A percentile compares a stretch with the other conserved stretches of the same genome.
Evolutionary conservation across 2,888 invertebrate genomes (phyloP).

Genomic region (Drosophila gaucha): DNA sequence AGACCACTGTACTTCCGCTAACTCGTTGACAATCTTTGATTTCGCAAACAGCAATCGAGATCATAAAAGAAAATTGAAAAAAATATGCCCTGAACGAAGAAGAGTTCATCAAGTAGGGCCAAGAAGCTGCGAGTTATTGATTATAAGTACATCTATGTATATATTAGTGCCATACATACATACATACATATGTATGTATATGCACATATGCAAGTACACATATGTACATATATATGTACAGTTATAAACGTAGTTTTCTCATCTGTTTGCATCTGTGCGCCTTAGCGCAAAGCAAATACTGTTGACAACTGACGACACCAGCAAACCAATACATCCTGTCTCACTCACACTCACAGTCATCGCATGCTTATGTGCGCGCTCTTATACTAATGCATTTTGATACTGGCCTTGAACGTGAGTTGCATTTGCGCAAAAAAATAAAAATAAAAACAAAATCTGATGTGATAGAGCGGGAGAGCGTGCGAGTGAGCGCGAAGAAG

Average conservation of each 20-base stretch:
- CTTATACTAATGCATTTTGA: conserved; percentile 61
- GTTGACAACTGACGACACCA: conserved; percentile 67
- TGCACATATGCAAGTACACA: too few species aligned
- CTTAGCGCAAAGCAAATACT: conserved; percentile 50
- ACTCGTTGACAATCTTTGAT: neutral
- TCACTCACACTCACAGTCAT: neutral
- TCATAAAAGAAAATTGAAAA: conserved; percentile 8
- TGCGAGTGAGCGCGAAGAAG: conserved; percentile 5
- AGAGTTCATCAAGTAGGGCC: conserved; percentile 11
- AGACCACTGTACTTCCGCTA: neutral
- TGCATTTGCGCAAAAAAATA: conserved; percentile 76
- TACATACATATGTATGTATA: neutral
- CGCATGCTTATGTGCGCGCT: conserved; percentile 4
- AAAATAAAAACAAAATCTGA: conserved; percentile 3
- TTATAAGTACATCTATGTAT: conserved; percentile 29
- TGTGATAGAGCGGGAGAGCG: conserved; percentile 28
- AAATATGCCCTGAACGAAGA: neutral
- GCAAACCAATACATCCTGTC: conserved; percentile 18
- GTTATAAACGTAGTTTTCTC: conserved; percentile 20
- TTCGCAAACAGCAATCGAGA: conserved; percentile 13
- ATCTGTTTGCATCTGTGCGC: conserved; percentile 26
- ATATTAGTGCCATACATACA: neutral
- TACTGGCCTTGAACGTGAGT: conserved; percentile 84
- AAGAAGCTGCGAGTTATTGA: conserved; percentile 64
- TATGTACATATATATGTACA: too few species aligned